phyloP scores from a whole-genome alignment of 2,888 invertebrate species.

The Drosophila borealis region DNA sequence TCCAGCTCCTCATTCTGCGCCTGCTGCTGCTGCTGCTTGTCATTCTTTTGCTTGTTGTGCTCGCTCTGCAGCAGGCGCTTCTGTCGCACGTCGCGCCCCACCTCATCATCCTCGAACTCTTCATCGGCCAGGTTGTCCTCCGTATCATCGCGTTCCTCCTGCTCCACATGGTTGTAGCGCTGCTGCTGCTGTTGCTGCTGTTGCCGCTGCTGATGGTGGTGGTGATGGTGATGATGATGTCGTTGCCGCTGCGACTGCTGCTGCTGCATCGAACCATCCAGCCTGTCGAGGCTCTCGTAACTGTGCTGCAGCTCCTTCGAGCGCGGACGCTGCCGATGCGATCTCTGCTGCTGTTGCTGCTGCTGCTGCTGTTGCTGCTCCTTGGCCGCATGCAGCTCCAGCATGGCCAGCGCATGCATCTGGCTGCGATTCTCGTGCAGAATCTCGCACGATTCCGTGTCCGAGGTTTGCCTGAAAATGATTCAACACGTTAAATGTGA shows the following conservation, averaged over 20 bases:
- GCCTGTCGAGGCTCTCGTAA: slow-evolving; percentile 83
- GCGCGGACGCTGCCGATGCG: slow-evolving; percentile 82
- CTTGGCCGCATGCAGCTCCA: slow-evolving; percentile 71
- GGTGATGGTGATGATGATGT: slow-evolving; percentile 69
- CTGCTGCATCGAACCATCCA: slow-evolving; percentile 61
- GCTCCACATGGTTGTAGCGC: slow-evolving; percentile 74
- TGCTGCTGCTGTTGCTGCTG: slow-evolving; percentile 68
- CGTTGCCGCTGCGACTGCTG: slow-evolving; percentile 50
- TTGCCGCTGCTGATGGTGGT: slow-evolving; percentile 65
- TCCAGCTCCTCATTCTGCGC: slow-evolving; percentile 51
- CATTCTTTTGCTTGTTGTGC: slow-evolving; percentile 34
- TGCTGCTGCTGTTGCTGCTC: slow-evolving; percentile 77
- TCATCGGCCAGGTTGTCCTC: slow-evolving; percentile 84
- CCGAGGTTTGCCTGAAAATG: slow-evolving; percentile 84
- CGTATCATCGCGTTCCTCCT: slow-evolving; percentile 83
- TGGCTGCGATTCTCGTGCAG: slow-evolving; percentile 84
- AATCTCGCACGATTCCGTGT: slow-evolving; percentile 85
- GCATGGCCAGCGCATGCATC: slow-evolving; percentile 75
- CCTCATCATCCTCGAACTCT: slow-evolving; percentile 84
- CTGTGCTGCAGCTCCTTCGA: slow-evolving; percentile 84
- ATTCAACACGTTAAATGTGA: not conserved
- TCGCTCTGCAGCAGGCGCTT: slow-evolving; percentile 64
- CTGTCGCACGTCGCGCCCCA: slow-evolving; percentile 82
- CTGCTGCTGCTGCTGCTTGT: slow-evolving; percentile 36
- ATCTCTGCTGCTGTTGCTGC: slow-evolving; percentile 77